A percentile compares a stretch with the other conserved stretches of the same genome.
These are phyloP conservation scores for Apaloderma vittatum DNA, from an alignment of 2,113 vertebrate genomes.

Conservation along the genomic window DNA sequence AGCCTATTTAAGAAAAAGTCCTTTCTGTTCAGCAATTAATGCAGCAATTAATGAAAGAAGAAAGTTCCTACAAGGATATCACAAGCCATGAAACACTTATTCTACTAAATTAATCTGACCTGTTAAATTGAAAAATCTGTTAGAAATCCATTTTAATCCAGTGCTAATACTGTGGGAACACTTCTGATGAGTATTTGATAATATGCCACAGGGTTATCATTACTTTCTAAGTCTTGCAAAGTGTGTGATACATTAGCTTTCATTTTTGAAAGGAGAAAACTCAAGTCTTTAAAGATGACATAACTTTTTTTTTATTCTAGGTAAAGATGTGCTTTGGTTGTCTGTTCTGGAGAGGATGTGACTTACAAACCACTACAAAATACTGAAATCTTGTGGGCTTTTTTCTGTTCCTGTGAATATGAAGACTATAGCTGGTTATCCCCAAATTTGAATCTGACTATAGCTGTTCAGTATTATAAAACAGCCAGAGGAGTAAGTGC, in stretches of 20 bases:
- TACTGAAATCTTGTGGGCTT: background rate
- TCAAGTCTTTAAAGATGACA: background rate
- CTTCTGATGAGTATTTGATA: background rate
- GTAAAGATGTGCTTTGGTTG: background rate
- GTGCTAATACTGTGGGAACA: background rate
- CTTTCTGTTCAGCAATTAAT: constrained; percentile 4
- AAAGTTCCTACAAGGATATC: constrained; percentile 1
- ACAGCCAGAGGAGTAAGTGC: background rate
- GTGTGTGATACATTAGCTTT: background rate
- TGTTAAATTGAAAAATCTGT: constrained; percentile 13
- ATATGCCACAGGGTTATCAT: background rate
- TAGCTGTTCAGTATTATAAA: background rate
- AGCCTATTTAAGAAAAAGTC: background rate
- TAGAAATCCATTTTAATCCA: constrained; percentile 20
- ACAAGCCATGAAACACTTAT: background rate
- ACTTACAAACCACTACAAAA: background rate
- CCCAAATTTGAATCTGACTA: background rate
- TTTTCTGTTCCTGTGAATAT: background rate
- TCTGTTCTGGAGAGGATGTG: background rate
- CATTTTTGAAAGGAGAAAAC: background rate
- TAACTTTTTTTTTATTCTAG: background rate
- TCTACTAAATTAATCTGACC: background rate
- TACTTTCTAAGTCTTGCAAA: background rate
- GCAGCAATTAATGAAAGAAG: background rate
- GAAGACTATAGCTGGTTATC: background rate